phyloP scores from a whole-genome alignment of 2,888 invertebrate genomes.

The Thymelicus lineola region DNA sequence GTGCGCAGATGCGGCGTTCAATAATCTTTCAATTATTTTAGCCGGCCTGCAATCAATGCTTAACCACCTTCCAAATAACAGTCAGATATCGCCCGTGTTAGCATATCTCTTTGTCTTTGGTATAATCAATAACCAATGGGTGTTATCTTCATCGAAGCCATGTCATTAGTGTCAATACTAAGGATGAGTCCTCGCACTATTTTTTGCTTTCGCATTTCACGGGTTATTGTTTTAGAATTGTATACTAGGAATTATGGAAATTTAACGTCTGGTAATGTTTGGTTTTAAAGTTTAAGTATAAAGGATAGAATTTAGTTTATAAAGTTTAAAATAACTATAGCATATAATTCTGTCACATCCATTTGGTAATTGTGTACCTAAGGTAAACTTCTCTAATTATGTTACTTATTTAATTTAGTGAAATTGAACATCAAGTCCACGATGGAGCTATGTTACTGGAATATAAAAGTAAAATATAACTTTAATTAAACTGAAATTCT shows the following conservation, averaged over 20 bases:
- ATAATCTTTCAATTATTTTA: constrained; percentile 62
- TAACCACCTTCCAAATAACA: constrained; percentile 69
- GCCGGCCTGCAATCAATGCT: constrained; percentile 78
- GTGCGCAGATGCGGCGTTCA: constrained; percentile 53
- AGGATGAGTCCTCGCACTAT: background rate
- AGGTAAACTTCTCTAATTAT: no score
- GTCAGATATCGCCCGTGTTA: constrained; percentile 57
- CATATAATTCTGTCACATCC: background rate
- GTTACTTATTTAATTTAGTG: no score
- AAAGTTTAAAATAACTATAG: no score
- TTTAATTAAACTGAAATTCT: no score
- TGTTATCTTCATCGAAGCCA: constrained; percentile 21
- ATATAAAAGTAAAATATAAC: no score
- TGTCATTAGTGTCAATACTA: constrained; percentile 24
- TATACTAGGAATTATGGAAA: background rate
- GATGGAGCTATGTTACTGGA: no score
- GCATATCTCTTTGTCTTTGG: constrained; percentile 50
- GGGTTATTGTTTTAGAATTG: constrained; percentile 10
- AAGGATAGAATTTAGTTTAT: no score
- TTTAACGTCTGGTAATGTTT: background rate
- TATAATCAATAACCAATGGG: constrained; percentile 47
- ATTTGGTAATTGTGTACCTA: no score
- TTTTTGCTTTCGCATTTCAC: constrained; percentile 14
- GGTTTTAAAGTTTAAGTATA: no score
- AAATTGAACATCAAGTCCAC: no score